A percentile compares a stretch with the other conserved stretches of the same genome.
phyloP scores from a whole-genome alignment of 2,888 invertebrate genomes.

The Caradrina clavipalpis region DNA sequence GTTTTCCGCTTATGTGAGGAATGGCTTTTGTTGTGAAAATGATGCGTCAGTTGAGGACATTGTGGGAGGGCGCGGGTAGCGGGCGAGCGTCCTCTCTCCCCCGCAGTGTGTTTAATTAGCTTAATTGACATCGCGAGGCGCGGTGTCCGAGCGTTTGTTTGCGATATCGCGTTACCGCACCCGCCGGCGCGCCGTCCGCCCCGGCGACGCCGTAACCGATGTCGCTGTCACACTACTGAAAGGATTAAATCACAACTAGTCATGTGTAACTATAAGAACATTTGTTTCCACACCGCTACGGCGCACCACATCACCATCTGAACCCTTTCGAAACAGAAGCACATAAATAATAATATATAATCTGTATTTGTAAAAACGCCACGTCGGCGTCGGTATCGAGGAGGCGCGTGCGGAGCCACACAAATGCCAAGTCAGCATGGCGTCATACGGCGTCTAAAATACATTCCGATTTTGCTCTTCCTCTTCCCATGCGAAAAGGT shows the following conservation, averaged over 20 bases:
- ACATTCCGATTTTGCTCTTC: conserved; percentile 79
- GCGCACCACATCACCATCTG: conserved; percentile 4
- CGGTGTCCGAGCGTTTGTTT: conserved; percentile 90
- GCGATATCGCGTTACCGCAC: conserved; percentile 86
- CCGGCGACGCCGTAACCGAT: conserved; percentile 65
- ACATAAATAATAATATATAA: conserved; percentile 59
- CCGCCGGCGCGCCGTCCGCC: conserved; percentile 63
- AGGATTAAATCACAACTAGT: conserved; percentile 58
- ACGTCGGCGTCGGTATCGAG: conserved; percentile 67
- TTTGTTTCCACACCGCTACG: neutral
- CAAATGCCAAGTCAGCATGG: conserved; percentile 80
- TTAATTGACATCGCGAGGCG: conserved; percentile 90
- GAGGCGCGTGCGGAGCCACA: conserved; percentile 68
- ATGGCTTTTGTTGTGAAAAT: conserved; percentile 84
- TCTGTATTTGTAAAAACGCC: conserved; percentile 69
- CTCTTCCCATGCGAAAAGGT: conserved; percentile 80
- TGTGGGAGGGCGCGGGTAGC: conserved; percentile 72
- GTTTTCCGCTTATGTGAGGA: conserved; percentile 79
- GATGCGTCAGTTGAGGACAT: conserved; percentile 83
- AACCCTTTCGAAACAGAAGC: conserved; percentile 35
- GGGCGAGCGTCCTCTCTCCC: conserved; percentile 78
- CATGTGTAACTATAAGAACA: conserved; percentile 8
- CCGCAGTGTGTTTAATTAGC: conserved; percentile 89
- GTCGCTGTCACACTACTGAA: conserved; percentile 43
- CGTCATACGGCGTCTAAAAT: conserved; percentile 80